A percentile compares a stretch with the other conserved stretches of the same genome.
These are phyloP conservation scores for Parnassius glacialis DNA, from an alignment of 2,888 invertebrate species.

Conservation along the genomic window DNA sequence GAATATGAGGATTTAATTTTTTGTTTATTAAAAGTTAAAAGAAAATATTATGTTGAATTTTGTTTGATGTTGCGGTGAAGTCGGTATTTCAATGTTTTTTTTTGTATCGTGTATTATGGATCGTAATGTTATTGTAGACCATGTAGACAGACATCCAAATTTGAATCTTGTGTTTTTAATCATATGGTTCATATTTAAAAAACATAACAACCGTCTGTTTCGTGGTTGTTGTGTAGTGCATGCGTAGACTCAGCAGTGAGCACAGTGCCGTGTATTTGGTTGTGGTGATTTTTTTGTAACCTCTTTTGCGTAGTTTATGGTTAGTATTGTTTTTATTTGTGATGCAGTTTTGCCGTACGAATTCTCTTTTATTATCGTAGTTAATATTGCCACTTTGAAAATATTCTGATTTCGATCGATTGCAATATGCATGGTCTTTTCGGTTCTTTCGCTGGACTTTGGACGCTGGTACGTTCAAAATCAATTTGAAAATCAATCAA, in stretches of 20 bases:
- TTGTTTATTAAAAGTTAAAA: neutral
- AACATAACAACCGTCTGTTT: constrained; percentile 26
- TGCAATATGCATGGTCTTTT: constrained; percentile 55
- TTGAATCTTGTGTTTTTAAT: constrained; percentile 13
- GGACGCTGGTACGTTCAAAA: constrained; percentile 25
- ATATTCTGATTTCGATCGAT: constrained; percentile 36
- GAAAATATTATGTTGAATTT: neutral
- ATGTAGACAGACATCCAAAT: constrained; percentile 16
- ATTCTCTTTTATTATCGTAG: constrained; percentile 72
- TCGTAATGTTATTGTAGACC: constrained; percentile 25
- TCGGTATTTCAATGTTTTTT: neutral
- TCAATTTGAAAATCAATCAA: too few relatives aligned
- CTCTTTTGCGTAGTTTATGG: constrained; percentile 48
- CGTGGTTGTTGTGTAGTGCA: constrained; percentile 59
- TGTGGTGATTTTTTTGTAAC: constrained; percentile 64
- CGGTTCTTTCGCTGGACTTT: constrained; percentile 53
- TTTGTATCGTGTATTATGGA: constrained; percentile 1
- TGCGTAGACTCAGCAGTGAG: constrained; percentile 62
- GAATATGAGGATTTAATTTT: neutral
- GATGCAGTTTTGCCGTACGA: constrained; percentile 72
- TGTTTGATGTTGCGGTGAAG: neutral
- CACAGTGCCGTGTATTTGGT: constrained; percentile 75
- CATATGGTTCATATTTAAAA: constrained; percentile 25
- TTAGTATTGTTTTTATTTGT: constrained; percentile 59
- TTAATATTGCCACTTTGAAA: constrained; percentile 27